phyloP scores from a whole-genome alignment of 2,888 invertebrate genomes.

The Polydrusus tereticollis region DNA sequence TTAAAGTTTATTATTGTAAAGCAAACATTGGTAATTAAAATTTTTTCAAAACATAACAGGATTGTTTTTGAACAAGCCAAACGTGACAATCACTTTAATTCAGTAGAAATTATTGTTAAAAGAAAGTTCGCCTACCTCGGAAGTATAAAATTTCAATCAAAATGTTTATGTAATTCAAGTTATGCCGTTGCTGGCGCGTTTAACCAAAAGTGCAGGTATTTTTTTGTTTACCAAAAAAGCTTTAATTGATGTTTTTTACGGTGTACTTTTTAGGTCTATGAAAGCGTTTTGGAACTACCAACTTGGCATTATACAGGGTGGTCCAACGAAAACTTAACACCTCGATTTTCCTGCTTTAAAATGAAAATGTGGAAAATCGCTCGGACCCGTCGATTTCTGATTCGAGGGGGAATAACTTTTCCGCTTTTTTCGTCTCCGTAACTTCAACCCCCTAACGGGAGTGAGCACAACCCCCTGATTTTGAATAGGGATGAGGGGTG shows the following conservation, averaged over 20 bases:
- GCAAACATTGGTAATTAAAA: background rate
- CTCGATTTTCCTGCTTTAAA: too few species aligned
- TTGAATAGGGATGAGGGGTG: too few species aligned
- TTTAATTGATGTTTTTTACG: background rate
- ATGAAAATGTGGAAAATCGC: too few species aligned
- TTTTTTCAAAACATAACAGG: background rate
- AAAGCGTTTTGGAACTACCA: too few species aligned
- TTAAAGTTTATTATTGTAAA: background rate
- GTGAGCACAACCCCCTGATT: too few species aligned
- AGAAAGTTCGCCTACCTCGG: conserved; percentile 40
- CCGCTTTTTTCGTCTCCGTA: too few species aligned
- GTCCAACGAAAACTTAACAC: too few species aligned
- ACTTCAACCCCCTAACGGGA: too few species aligned
- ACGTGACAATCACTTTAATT: conserved; percentile 32
- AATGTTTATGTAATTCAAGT: conserved; percentile 18
- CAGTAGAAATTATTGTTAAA: conserved; percentile 25
- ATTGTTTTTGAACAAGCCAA: conserved; percentile 16
- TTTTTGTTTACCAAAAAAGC: conserved; percentile 16
- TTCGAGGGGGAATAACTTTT: too few species aligned
- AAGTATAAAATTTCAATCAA: conserved; percentile 36
- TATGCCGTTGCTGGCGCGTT: background rate
- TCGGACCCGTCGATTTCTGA: too few species aligned
- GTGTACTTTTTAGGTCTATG: background rate
- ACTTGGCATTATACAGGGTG: too few species aligned
- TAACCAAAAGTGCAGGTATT: conserved; percentile 8